Percentiles rank a stretch among this genome's conserved stretches.
These are phyloP conservation scores for Carassius gibelio DNA, from an alignment of 2,113 vertebrate genomes.

Conservation along the genomic window DNA sequence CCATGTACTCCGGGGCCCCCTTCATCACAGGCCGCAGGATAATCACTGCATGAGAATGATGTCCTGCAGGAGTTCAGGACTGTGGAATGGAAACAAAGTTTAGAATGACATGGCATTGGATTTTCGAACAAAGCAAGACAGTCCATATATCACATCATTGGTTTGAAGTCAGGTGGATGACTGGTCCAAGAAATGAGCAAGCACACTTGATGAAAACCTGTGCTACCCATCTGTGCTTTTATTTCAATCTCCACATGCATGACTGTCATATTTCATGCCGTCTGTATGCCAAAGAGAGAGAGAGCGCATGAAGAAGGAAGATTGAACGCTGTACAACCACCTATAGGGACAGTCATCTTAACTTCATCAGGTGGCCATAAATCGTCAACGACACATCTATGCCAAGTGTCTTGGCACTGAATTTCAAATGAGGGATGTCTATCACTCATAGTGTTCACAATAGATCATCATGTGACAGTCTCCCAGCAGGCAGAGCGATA, in stretches of 20 bases:
- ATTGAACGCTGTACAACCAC: slow-evolving; percentile 52
- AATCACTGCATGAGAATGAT: not conserved
- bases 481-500: slow-evolving; percentile 39
- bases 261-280: slow-evolving; percentile 41
- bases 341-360: slow-evolving; percentile 62
- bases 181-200: slow-evolving; percentile 18
- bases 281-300: not conserved
- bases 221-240: slow-evolving; percentile 25
- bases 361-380: slow-evolving; percentile 63
- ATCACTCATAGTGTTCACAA: slow-evolving; percentile 66
- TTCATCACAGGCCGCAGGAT: not conserved
- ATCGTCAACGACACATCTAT: slow-evolving; percentile 62
- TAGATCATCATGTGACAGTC: slow-evolving; percentile 68
- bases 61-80: not conserved
- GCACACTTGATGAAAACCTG: slow-evolving; percentile 5
- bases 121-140: not conserved
- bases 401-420: slow-evolving; percentile 67
- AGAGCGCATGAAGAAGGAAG: not conserved
- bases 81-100: not conserved
- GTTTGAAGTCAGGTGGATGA: slow-evolving; percentile 1
- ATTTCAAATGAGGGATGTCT: slow-evolving; percentile 75
- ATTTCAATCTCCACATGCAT: slow-evolving; percentile 32
- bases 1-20: not conserved
- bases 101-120: not conserved
- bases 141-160: not conserved